Evolutionary conservation across 2,888 invertebrate genomes (phyloP).

Genomic region (Drosophila yooni): DNA sequence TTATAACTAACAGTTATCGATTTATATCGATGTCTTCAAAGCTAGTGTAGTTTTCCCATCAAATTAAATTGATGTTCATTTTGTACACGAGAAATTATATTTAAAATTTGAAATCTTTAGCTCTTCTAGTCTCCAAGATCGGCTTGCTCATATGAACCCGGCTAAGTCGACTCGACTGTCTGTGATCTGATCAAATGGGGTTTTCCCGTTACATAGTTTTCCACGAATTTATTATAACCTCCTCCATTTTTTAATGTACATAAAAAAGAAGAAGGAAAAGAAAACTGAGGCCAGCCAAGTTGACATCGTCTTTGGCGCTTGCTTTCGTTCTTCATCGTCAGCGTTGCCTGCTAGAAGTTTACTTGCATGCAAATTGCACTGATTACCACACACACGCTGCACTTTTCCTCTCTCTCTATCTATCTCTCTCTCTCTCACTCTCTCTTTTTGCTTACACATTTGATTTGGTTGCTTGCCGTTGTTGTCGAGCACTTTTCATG

Average conservation of each 20-base stretch:
- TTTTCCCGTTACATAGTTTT: not conserved
- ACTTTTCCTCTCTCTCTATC: slow-evolving; percentile 47
- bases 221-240: not conserved
- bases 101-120: not conserved
- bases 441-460: slow-evolving; percentile 67
- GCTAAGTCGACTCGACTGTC: not conserved
- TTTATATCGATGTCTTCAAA: not conserved
- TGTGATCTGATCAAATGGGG: not conserved
- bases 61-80: too few species aligned
- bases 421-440: not conserved
- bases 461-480: slow-evolving; percentile 70
- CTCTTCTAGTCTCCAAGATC: too few species aligned
- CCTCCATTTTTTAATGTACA: not conserved
- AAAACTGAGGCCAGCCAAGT: slow-evolving; percentile 33
- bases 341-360: slow-evolving; percentile 70
- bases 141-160: not conserved
- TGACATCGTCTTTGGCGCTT: slow-evolving; percentile 36
- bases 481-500: slow-evolving; percentile 54
- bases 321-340: not conserved
- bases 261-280: not conserved
- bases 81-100: not conserved
- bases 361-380: slow-evolving; percentile 78
- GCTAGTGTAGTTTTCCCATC: too few species aligned
- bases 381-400: slow-evolving; percentile 70
- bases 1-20: not conserved